Percentiles rank a stretch among this genome's conserved stretches.
Conservation (phyloP, 2,888 invertebrate species). For the Rhodophaea formosa region DNA sequence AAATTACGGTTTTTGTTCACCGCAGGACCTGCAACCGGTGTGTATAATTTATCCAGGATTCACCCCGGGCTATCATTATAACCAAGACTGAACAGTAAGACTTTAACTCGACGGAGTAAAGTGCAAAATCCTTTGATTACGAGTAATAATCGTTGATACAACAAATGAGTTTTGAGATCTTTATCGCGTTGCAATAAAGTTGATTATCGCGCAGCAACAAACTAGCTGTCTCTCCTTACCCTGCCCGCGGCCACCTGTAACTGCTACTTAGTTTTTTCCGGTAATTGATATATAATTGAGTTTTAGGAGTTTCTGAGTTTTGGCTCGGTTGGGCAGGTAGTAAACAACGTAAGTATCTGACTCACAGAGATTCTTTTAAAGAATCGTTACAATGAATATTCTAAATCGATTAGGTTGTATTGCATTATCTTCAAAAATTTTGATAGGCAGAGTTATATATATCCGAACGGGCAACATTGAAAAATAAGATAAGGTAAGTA, state of each 20-base stretch:
- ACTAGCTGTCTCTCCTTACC: slow-evolving; percentile 15
- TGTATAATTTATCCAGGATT: slow-evolving; percentile 7
- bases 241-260: slow-evolving; percentile 38
- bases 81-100: neutral
- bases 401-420: too few relatives aligned
- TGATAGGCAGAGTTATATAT: too few relatives aligned
- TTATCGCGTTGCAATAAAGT: slow-evolving; percentile 19
- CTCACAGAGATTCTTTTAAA: neutral
- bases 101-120: slow-evolving; percentile 3
- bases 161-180: slow-evolving; percentile 9
- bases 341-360: neutral
- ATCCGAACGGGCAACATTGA: too few relatives aligned
- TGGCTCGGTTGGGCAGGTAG: slow-evolving; percentile 10
- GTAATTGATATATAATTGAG: slow-evolving; percentile 48
- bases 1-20: slow-evolving; percentile 10
- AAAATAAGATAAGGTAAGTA: too few relatives aligned
- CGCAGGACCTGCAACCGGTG: slow-evolving; percentile 14
- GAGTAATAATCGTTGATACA: neutral
- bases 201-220: slow-evolving; percentile 20
- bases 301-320: slow-evolving; percentile 31
- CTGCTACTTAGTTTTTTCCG: slow-evolving; percentile 39
- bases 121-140: slow-evolving; percentile 10
- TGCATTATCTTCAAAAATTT: too few relatives aligned
- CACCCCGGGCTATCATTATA: slow-evolving; percentile 7
- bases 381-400: too few relatives aligned